Evolutionary conservation across 2,797 vertebrate species (phyloP).

Genomic region (Sarcoramphus papa): DNA sequence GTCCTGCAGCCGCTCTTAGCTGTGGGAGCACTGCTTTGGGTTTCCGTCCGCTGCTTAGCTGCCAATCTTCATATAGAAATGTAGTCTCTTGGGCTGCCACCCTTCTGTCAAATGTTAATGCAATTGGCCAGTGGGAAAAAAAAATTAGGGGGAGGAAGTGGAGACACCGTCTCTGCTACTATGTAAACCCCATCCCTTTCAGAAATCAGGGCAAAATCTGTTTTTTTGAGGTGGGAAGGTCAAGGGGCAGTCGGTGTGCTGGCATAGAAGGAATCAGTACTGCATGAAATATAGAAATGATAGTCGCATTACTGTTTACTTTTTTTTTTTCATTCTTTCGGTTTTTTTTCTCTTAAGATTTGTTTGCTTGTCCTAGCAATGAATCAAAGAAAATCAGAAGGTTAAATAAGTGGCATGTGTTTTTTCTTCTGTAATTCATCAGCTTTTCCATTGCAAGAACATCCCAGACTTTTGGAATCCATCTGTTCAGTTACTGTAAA

Average conservation of each 20-base stretch:
- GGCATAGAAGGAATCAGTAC: background rate
- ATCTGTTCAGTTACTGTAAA: conserved; percentile 37
- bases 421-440: conserved; percentile 39
- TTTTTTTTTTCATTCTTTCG: background rate
- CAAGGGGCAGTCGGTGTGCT: fast-evolving
- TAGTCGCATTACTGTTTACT: background rate
- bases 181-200: background rate
- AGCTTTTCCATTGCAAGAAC: conserved; percentile 18
- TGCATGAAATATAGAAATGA: background rate
- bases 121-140: background rate
- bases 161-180: background rate
- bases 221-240: background rate
- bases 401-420: conserved; percentile 13
- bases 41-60: background rate
- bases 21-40: background rate
- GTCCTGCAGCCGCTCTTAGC: background rate
- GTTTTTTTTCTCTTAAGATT: background rate
- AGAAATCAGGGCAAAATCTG: background rate
- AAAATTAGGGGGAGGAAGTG: background rate
- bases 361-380: conserved; percentile 10
- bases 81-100: background rate
- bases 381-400: conserved; percentile 23
- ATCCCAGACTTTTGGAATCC: conserved; percentile 9
- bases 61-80: background rate
- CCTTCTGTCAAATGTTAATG: background rate